Percentiles rank a stretch among this genome's conserved stretches.
These are phyloP conservation scores for Phasianus colchicus DNA, from an alignment of 2,113 vertebrate species.

Conservation along the genomic window DNA sequence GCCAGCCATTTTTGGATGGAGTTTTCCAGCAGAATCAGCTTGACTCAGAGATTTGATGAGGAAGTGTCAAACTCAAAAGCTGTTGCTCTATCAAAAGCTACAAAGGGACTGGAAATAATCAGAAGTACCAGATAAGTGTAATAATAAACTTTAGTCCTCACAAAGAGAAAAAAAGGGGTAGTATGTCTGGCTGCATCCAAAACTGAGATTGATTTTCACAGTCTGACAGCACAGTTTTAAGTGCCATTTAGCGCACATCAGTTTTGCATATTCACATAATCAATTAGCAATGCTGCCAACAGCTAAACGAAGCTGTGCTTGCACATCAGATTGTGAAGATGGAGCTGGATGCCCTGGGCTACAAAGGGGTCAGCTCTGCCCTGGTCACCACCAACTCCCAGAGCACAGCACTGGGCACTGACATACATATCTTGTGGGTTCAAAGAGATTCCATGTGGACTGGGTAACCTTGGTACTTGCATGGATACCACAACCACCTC, in stretches of 20 bases:
- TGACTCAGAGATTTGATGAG: neutral
- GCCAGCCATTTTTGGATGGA: neutral
- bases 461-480: neutral
- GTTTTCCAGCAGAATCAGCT: neutral
- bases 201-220: neutral
- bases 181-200: neutral
- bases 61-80: neutral
- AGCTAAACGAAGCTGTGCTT: neutral
- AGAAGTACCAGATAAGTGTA: neutral
- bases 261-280: neutral
- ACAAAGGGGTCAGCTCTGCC: neutral
- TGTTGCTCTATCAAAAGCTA: neutral
- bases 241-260: neutral
- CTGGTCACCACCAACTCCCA: neutral
- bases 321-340: accelerated
- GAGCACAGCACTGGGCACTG: neutral
- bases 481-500: neutral
- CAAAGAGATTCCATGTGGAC: neutral
- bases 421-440: neutral
- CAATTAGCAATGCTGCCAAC: neutral
- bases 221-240: neutral
- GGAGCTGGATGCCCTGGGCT: accelerated
- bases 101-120: neutral
- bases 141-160: neutral
- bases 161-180: neutral